A percentile compares a stretch with the other conserved stretches of the same genome.
These are phyloP conservation scores for Micrastur ruficollis DNA, from an alignment of 2,797 vertebrate species.

Conservation along the genomic window DNA sequence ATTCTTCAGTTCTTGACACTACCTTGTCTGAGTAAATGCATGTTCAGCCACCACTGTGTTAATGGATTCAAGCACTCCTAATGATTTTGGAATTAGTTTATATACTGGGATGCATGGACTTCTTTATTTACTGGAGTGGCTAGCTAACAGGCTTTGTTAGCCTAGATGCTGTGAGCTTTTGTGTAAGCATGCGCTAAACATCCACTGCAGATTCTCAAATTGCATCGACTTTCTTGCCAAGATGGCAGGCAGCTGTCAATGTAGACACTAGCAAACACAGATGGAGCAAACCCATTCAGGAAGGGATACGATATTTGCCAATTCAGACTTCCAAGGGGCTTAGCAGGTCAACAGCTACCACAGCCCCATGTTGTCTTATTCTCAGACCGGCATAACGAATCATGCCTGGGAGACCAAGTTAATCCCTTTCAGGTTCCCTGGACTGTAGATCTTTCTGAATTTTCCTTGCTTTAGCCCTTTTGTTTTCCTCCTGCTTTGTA, in stretches of 20 bases:
- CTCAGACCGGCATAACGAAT: conserved; percentile 63
- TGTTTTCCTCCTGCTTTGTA: conserved; percentile 60
- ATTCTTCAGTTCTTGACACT: not conserved
- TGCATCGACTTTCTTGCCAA: conserved; percentile 52
- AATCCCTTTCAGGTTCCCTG: conserved; percentile 69
- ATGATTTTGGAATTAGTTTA: conserved; percentile 43
- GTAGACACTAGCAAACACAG: conserved; percentile 65
- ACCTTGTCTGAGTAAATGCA: not conserved
- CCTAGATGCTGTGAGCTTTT: not conserved
- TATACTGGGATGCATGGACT: not conserved
- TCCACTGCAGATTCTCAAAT: conserved; percentile 51
- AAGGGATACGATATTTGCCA: conserved; percentile 54
- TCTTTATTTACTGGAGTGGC: conserved; percentile 25
- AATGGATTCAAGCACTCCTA: not conserved
- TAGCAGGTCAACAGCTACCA: conserved; percentile 46
- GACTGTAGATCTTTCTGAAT: conserved; percentile 64
- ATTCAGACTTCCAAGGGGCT: conserved; percentile 50
- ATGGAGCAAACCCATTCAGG: conserved; percentile 60
- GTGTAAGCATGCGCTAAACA: not conserved
- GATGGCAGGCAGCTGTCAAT: conserved; percentile 67
- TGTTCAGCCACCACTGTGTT: not conserved
- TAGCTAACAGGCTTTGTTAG: conserved; percentile 14
- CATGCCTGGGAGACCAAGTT: conserved; percentile 59
- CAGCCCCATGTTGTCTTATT: conserved; percentile 16
- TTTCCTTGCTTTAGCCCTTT: conserved; percentile 65